Base-by-base conservation (phyloP, 2,113 vertebrate species). In the Pseudonaja textilis region DNA sequence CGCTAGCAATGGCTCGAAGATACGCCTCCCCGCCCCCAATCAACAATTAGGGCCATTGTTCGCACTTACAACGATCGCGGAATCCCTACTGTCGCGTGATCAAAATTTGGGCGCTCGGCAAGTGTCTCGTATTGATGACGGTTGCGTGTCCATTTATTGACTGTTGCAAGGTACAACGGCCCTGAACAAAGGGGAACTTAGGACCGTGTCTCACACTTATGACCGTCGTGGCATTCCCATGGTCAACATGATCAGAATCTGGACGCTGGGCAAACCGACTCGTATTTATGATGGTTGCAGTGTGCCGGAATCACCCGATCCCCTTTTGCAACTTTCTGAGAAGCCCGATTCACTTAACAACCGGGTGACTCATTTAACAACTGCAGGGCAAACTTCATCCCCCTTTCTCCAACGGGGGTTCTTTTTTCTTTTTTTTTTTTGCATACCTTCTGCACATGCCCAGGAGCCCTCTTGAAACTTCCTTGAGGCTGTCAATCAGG, bases 221-320 rank as follows among this genome's bases (percentile, higher is more conserved):
- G 29, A n/a, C 26, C 2, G 0, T 59, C 0, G 2, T 8, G 23
- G 57, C 57, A 59, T 59, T 2, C 23, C 57, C 8, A 2, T 0
- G 0, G 57, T 59, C 2, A 3, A 47, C 2, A 1, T 25, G 57
- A 61, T 16, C 4, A n/a, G n/a, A 69, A 14, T n/a, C n/a, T 3
- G 1, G 61, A n/a, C 0, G 4, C 61, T 64, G 4, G 61, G 61
- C 29, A n/a, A 64, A 47, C 26, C 1, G 1, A 2, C 26, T 64
- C 4, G 3, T 29, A n/a, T 26, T n/a, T 64, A 64, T n/a, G 61
- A n/a, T 4, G 3, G 11, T 1, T 2, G 61, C 26, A n/a, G 11
- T 59, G 7, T 59, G 8, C 22, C 0, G 2, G 23, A 2, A 2
- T 25, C 57, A 25, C 7, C 1, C 7, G 6, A 29, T 64, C 26